Evolutionary conservation across 2,888 invertebrate genomes (phyloP), one percentile per base, ranked within the genome.

Genomic region (Nebria salina): DNA sequence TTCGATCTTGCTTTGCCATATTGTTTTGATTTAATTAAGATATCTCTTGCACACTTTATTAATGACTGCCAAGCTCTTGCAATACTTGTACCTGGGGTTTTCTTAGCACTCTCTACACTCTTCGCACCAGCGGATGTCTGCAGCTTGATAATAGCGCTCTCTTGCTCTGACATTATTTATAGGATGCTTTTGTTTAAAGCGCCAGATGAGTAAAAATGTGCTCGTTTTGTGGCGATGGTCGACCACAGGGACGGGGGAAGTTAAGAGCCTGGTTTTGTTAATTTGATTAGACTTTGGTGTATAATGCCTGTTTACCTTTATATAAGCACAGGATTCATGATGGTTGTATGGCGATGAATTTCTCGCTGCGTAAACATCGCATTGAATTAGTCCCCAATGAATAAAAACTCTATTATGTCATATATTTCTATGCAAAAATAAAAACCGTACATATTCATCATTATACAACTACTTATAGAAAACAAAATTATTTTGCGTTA

Each of bases 11-110:
- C 86, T 86, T 87, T 84, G 86, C 87, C 87, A 86, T 87, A 87
- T 87, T 88, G 88, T 88, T 88, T 88, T 87, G 87, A 87, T 88
- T 88, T 87, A 88, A 88, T 88, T 87, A 88, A 88, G 88, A 88
- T 87, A 88, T 87, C 87, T 86, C 85, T 85, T 84, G 86, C 85
- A 86, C 85, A 85, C 85, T 87, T 87, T 87, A 87, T 86, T 86
- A 86, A 87, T 86, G 86, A 86, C 77, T 82, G 81, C 80, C 66
- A 72, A 64, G 81, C 80, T 81, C 74, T 78, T 77, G 79, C 75
- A 78, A 82, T 81, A 79, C 73, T 66, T 64, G 76, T 72, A 76
- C 78, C 66, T 78, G 66, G 79, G 42, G 76, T 34, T 34, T 65
- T 42, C 65, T 15, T 65, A 20, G 66, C 75, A 43, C 75, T 79